phyloP scores from a whole-genome alignment of 2,888 invertebrate genomes.

The Allolobophora icterica region DNA sequence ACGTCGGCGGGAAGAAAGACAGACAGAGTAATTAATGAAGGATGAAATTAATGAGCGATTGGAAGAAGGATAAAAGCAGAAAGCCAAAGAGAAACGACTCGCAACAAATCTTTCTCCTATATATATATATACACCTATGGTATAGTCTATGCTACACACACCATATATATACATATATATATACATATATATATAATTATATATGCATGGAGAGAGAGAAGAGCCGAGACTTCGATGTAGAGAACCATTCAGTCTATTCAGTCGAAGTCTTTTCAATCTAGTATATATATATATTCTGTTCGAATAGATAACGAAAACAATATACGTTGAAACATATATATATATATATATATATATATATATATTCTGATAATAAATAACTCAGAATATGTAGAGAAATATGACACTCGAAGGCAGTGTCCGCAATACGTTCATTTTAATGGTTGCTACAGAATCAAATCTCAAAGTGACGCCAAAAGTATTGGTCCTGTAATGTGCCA shows the following conservation, averaged over 20 bases:
- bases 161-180: neutral
- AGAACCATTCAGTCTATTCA: neutral
- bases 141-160: too few species aligned
- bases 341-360: neutral
- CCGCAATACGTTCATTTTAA: neutral
- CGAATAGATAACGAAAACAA: neutral
- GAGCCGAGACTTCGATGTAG: neutral
- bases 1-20: neutral
- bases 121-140: neutral
- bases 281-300: too few species aligned
- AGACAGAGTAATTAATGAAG: neutral
- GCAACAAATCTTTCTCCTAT: neutral
- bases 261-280: neutral
- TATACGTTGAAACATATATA: too few species aligned
- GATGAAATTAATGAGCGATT: conserved; percentile 17
- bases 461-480: neutral
- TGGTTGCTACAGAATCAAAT: neutral
- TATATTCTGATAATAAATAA: neutral
- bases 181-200: neutral
- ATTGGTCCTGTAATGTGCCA: too few species aligned
- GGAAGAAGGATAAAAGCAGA: neutral
- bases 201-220: neutral
- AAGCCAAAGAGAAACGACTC: conserved; percentile 1
- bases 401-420: neutral
- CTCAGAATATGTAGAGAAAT: neutral